These are phyloP conservation scores for Andrena bucephala DNA, from an alignment of 2,888 invertebrate species.

Conservation along the genomic window DNA sequence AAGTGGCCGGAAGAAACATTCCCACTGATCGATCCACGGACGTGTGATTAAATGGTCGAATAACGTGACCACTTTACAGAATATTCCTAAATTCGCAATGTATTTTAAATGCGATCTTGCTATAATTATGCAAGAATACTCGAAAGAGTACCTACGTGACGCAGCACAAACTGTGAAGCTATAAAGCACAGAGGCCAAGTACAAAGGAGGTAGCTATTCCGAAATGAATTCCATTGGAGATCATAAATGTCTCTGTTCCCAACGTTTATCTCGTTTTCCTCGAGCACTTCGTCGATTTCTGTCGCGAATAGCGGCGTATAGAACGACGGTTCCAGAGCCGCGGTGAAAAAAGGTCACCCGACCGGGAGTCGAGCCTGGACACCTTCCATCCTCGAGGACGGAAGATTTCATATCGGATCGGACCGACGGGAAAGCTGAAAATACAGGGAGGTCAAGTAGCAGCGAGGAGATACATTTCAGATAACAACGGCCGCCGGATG, in stretches of 20 bases:
- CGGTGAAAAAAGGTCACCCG: not conserved
- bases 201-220: not conserved
- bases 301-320: not conserved
- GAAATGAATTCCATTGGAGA: constrained; percentile 25
- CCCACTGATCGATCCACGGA: not conserved
- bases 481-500: constrained; percentile 55
- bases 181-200: not conserved
- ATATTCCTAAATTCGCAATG: too few relatives aligned
- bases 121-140: too few relatives aligned
- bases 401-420: constrained; percentile 41
- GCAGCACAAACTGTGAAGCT: not conserved
- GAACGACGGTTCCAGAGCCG: not conserved
- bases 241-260: constrained; percentile 11
- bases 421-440: constrained; percentile 46
- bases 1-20: not conserved
- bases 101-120: too few relatives aligned
- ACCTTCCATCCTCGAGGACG: constrained; percentile 21
- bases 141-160: too few relatives aligned
- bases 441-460: constrained; percentile 60
- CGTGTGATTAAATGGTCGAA: constrained; percentile 3
- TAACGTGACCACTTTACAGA: too few relatives aligned
- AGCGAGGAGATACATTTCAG: constrained; percentile 56
- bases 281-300: not conserved
- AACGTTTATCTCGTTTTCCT: constrained; percentile 1
- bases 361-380: constrained; percentile 25